Base-by-base conservation (phyloP, 2,888 invertebrate species). In the Baccha elongata region DNA sequence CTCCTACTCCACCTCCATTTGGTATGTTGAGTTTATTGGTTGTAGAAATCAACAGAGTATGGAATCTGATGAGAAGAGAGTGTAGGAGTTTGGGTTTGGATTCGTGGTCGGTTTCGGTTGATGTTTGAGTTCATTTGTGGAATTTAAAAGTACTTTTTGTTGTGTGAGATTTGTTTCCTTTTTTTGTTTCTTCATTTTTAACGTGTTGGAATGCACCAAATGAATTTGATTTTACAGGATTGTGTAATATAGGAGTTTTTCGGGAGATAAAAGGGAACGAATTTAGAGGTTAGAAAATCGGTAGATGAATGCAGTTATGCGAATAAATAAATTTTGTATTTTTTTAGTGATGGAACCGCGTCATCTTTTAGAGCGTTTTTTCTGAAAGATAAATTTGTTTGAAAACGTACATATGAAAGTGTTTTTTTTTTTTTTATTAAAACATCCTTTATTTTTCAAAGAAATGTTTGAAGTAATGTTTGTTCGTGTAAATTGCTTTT, bases 31-130 rank as follows among this genome's bases (percentile, higher is more conserved):
- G 29, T 44, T 60, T 60, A 60, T 60, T 60, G 60, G 26, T 44
- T 60, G 60, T 29, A 44, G 60, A 44, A 60, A 60, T 60, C 29
- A 60, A 44, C 60, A 60, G 29, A 60, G 42, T 60, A 21, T 13
- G 21, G 21, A 37, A 5, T 23, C 23, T 58, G 40, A 40, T 40
- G 15, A 40, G 40, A 40, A 23, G 15, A 40, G 55, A 21, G 23
- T 8, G 8, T 40, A 40, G 23, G 7, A 5, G 21, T 40, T 58
- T 32, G 6, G 37, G 55, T 58, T 13, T 23, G 19, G 23, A 21
- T 8, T 23, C 23, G 29, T 10, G 40, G 23, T 40, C 15, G 55
- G 40, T 58, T 40, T 35, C 23, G 23, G 37, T 40, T 60, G 44
- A 60, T 44, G 44, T 42, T 60, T 60, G 42, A 44, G 60, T 44